phyloP scores from a whole-genome alignment of 2,113 vertebrate genomes.

The Siphamia tubifer region DNA sequence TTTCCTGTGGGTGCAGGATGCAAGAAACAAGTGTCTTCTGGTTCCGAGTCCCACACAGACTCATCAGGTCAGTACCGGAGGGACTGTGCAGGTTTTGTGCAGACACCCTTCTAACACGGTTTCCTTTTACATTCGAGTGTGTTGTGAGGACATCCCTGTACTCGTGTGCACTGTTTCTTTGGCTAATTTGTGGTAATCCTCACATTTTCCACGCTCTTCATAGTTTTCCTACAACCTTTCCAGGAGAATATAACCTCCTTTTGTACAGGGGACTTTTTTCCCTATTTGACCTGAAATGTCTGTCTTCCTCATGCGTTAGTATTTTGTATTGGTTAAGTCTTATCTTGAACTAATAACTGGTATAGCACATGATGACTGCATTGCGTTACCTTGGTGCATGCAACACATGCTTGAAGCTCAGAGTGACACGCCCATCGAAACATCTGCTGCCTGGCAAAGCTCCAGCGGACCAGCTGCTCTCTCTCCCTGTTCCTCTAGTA shows the following conservation, averaged over 20 bases:
- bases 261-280: neutral
- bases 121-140: too few species aligned
- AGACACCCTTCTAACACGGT: too few species aligned
- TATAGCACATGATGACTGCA: constrained; percentile 65
- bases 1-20: constrained; percentile 81
- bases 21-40: constrained; percentile 90
- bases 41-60: constrained; percentile 91
- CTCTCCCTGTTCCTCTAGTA: constrained; percentile 43
- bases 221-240: neutral
- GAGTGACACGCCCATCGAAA: constrained; percentile 68
- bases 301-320: neutral
- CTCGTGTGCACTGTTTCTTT: too few species aligned
- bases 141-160: too few species aligned
- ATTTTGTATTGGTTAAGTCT: neutral
- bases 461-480: constrained; percentile 70
- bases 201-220: too few species aligned
- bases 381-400: constrained; percentile 74
- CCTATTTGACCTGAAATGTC: neutral
- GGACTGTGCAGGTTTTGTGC: too few species aligned
- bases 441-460: constrained; percentile 68
- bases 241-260: neutral
- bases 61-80: constrained; percentile 87
- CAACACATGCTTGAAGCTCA: constrained; percentile 64
- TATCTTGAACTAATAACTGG: neutral
- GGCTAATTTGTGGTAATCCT: too few species aligned